Conservation (phyloP, 2,113 vertebrate genomes). For the Apaloderma vittatum region DNA sequence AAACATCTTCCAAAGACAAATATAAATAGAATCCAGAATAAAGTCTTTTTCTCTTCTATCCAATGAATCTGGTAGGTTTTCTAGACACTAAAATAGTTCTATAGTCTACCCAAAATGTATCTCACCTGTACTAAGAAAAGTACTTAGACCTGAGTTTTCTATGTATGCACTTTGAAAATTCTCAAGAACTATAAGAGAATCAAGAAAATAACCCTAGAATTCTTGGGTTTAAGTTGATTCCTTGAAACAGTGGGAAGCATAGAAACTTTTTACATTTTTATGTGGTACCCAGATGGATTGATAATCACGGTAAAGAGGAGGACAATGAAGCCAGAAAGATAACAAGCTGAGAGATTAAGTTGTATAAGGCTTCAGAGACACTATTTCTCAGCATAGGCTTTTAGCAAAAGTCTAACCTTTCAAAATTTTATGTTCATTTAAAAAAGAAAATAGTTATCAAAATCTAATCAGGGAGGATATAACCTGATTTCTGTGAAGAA, state of each 20-base stretch:
- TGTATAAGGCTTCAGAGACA: background rate
- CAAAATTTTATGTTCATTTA: background rate
- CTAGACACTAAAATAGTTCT: background rate
- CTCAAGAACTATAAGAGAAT: background rate
- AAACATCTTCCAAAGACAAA: background rate
- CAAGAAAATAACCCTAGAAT: background rate
- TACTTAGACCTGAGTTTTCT: background rate
- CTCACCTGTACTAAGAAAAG: background rate
- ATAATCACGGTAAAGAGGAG: background rate
- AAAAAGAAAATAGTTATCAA: background rate
- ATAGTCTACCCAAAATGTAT: background rate
- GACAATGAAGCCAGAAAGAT: background rate
- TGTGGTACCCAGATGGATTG: background rate
- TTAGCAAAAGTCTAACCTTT: background rate
- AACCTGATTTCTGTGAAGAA: background rate
- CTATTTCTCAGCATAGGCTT: background rate
- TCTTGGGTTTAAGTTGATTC: background rate
- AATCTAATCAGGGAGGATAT: constrained; percentile 8
- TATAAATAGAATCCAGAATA: background rate
- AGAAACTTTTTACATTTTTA: background rate
- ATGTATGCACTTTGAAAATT: background rate
- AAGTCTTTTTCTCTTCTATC: background rate
- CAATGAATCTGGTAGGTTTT: background rate
- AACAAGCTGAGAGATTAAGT: background rate
- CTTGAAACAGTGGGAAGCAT: background rate